Percentiles rank a stretch among this genome's conserved stretches.
Evolutionary conservation across 2,797 vertebrate genomes (phyloP).

Genomic region (Pygocentrus nattereri): DNA sequence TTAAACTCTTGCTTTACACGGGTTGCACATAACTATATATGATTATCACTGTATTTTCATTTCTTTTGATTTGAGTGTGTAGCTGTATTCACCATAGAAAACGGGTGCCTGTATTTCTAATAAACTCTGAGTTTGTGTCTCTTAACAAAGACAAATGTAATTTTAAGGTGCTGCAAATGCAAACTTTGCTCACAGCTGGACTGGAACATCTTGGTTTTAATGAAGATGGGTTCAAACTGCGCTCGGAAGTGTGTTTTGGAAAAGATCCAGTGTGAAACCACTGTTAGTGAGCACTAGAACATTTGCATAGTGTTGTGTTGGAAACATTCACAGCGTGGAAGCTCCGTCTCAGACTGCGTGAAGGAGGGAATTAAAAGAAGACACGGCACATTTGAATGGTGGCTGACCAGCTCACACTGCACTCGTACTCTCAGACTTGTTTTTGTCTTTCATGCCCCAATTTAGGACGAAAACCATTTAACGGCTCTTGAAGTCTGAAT

Average conservation of each 20-base stretch:
- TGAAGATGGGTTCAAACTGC: background rate
- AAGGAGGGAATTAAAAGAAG: background rate
- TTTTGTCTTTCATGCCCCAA: background rate
- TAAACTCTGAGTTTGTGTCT: background rate
- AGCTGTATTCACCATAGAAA: no score
- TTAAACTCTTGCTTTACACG: no score
- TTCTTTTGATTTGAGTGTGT: no score
- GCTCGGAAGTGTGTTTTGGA: background rate
- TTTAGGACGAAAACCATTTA: background rate
- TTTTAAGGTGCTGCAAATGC: background rate
- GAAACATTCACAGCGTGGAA: background rate
- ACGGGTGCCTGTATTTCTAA: background rate
- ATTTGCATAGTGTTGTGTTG: background rate
- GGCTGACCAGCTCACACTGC: background rate
- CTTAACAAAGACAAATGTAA: background rate
- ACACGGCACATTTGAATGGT: background rate
- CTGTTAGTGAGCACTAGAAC: background rate
- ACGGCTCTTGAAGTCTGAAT: background rate
- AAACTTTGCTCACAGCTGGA: conserved; percentile 3
- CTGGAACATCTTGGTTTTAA: background rate
- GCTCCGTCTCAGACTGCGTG: background rate
- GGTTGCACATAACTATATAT: no score
- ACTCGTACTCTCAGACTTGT: background rate
- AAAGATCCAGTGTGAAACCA: background rate
- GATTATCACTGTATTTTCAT: no score